Percentiles rank a stretch among this genome's conserved stretches.
These are phyloP conservation scores for Ranitomeya imitator DNA, from an alignment of 2,113 vertebrate genomes.

Conservation along the genomic window DNA sequence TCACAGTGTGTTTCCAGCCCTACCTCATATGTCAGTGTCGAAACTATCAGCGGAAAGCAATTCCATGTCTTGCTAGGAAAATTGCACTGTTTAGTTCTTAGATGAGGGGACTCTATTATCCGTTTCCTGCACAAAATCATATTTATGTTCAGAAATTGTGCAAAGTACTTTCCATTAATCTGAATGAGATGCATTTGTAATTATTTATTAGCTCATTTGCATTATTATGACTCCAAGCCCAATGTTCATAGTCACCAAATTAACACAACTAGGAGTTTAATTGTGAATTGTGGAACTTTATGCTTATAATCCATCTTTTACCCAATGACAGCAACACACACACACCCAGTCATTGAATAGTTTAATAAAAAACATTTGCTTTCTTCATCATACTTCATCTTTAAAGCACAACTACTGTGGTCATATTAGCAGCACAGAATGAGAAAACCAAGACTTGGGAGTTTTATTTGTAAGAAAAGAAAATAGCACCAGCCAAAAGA, in stretches of 20 bases:
- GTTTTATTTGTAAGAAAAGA: no score
- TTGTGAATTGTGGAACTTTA: background rate
- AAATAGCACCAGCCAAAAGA: no score
- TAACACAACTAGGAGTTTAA: background rate
- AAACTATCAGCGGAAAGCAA: constrained; percentile 54
- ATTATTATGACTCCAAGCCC: background rate
- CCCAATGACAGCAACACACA: no score
- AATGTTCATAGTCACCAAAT: background rate
- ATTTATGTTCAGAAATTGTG: background rate
- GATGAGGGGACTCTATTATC: constrained; percentile 21
- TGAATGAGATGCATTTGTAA: background rate
- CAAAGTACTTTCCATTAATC: background rate
- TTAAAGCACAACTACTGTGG: no score
- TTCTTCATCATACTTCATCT: no score
- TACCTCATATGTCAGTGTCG: constrained; percentile 67
- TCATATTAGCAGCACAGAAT: no score
- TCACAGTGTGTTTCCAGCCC: constrained; percentile 65
- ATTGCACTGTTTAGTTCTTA: constrained; percentile 33
- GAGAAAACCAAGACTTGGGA: no score
- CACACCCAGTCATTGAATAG: no score
- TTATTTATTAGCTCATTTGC: background rate
- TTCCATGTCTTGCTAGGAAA: constrained; percentile 58
- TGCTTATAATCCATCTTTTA: no score
- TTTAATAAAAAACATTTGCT: no score
- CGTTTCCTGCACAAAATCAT: background rate